These are phyloP conservation scores for Tamias sibiricus DNA, from an alignment of 2,113 vertebrate species.

Conservation along the genomic window DNA sequence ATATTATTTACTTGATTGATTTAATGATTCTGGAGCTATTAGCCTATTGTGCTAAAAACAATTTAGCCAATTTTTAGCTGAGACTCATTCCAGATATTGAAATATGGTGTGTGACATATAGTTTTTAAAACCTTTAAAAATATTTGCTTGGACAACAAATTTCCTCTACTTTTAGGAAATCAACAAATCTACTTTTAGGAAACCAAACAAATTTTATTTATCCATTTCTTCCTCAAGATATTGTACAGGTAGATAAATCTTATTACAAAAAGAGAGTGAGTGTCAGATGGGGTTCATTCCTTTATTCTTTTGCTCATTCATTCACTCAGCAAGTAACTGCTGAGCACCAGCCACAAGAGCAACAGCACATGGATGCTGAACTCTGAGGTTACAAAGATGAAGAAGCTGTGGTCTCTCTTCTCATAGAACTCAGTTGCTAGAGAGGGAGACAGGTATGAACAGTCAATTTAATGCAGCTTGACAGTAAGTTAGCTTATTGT, in stretches of 20 bases:
- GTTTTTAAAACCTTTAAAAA: slow-evolving; percentile 35
- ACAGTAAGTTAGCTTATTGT: too few species aligned
- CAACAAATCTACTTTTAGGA: too few species aligned
- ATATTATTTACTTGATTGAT: slow-evolving; percentile 78
- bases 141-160: not conserved
- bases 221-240: not conserved
- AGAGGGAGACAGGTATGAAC: not conserved
- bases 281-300: not conserved
- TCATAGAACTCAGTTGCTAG: not conserved
- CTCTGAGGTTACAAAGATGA: not conserved
- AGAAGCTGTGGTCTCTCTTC: not conserved
- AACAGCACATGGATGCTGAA: not conserved
- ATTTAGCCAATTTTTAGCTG: slow-evolving; percentile 49
- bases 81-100: slow-evolving; percentile 59
- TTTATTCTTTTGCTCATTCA: not conserved
- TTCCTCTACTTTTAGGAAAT: not conserved
- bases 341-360: not conserved
- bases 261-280: not conserved
- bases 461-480: not conserved
- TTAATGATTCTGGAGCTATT: slow-evolving; percentile 79
- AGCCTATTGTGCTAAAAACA: slow-evolving; percentile 69
- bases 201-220: not conserved
- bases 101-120: not conserved
- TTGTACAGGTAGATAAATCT: not conserved
- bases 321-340: not conserved